Evolutionary conservation across 2,888 invertebrate genomes (phyloP), one percentile per base, ranked within the genome.

Genomic region (Drosophila robusta): DNA sequence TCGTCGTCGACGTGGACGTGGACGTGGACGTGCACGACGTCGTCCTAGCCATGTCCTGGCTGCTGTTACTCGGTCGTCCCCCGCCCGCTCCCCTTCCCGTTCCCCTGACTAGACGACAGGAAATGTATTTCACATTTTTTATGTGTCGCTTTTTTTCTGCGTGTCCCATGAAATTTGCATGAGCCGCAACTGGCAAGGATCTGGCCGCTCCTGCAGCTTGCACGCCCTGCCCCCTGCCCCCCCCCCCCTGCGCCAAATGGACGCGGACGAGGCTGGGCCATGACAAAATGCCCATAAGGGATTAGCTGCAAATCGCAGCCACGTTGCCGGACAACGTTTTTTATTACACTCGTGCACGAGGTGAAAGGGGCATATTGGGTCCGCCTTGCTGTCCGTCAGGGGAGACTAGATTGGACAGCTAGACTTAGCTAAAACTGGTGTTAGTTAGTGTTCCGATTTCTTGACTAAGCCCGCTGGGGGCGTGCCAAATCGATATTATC

Each of bases 251-350:
- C 44, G 38, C 9, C 22, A 46, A 39, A 41, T 42, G 52, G n/a
- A 38, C 52, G 47, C 39, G 14, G 54, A 50, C 18, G 55, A 34
- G 36, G 29, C 45, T 41, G 54, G 34, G 57, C 34, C 26, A 45
- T 67, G 75, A 90, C 90, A 91, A 90, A 90, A 91, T 90, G 90
- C 91, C 91, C 91, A 89, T 86, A 90, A 90, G 91, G 90, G 90
- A 90, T 90, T 90, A 90, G 87, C 91, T 87, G 82, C 78, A 85
- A 90, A 90, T 89, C 90, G 90, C 78, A 80, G 75, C 65, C 60
- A 67, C 72, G 80, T 78, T 69, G 66, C 66, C 55, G 72, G 77
- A 74, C 69, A 58, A 72, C 74, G 60, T 70, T 72, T 58, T 70
- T 62, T 29, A 29, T 8, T 8, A 29, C 1, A 7, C 29, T 8